Evolutionary conservation across 2,888 invertebrate genomes (phyloP).

Genomic region (Aphelenchoides bicaudatus): DNA sequence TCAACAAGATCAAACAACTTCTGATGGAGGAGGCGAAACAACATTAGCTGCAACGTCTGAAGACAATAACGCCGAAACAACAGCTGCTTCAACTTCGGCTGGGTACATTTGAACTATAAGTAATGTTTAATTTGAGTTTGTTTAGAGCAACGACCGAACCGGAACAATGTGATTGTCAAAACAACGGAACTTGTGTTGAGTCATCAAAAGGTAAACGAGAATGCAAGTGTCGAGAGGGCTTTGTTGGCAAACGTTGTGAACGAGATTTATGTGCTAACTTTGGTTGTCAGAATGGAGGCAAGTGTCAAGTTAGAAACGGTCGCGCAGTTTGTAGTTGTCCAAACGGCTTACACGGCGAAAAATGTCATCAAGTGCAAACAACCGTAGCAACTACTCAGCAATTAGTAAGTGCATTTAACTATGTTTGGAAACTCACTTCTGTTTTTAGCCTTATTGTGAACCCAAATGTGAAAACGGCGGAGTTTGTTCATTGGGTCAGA

Average conservation of each 20-base stretch:
- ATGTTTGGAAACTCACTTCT: background rate
- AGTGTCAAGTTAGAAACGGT: constrained; percentile 28
- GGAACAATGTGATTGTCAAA: constrained; percentile 43
- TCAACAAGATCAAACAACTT: constrained; percentile 4
- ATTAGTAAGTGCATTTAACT: constrained; percentile 14
- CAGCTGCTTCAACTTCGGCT: background rate
- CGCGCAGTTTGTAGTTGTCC: constrained; percentile 48
- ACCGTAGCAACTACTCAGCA: no score
- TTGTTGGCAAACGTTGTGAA: constrained; percentile 46
- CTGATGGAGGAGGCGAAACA: background rate
- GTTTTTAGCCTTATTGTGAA: constrained; percentile 22
- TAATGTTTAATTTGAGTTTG: background rate
- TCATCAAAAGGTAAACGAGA: constrained; percentile 35
- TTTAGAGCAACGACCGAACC: background rate
- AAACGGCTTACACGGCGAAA: constrained; percentile 25
- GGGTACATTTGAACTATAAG: no score
- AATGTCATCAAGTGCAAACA: constrained; percentile 32
- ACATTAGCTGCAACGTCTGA: background rate
- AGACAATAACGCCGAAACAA: constrained; percentile 2
- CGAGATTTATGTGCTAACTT: constrained; percentile 44
- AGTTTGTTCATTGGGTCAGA: constrained; percentile 18
- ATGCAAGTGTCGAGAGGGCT: constrained; percentile 48
- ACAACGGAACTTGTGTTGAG: constrained; percentile 53
- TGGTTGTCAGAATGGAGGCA: constrained; percentile 46
- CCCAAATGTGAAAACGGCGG: constrained; percentile 33